Conservation (phyloP, 2,797 vertebrate genomes). For the Falco naumanni region DNA sequence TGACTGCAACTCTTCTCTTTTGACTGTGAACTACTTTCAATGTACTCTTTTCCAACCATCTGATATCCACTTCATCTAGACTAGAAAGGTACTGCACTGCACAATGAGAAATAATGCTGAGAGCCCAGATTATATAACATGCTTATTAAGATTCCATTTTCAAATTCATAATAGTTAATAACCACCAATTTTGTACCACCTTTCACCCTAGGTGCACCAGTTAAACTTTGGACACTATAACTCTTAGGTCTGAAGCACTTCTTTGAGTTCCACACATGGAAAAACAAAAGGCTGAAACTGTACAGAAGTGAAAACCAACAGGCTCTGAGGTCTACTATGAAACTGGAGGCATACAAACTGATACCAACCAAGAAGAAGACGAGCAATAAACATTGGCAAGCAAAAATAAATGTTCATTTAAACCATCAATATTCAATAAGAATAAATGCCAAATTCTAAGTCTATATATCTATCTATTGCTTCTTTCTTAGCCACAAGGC, state of each 20-base stretch:
- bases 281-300: background rate
- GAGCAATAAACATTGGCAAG: background rate
- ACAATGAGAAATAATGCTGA: background rate
- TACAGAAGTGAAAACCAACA: background rate
- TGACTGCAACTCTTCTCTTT: background rate
- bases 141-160: background rate
- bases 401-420: conserved; percentile 27
- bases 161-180: background rate
- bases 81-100: background rate
- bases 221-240: background rate
- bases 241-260: background rate
- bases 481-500: conserved; percentile 48
- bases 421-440: conserved; percentile 18
- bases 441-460: conserved; percentile 35
- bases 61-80: background rate
- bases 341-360: background rate
- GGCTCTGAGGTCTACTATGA: background rate
- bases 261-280: background rate
- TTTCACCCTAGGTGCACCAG: background rate
- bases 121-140: background rate
- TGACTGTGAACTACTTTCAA: background rate
- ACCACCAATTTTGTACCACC: background rate
- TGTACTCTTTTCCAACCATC: background rate
- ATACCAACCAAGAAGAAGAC: background rate
- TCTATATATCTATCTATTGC: conserved; percentile 17